Percentiles rank a stretch among this genome's conserved stretches.
Evolutionary conservation across 2,888 invertebrate genomes (phyloP).

Genomic region (Ligdia adustata): DNA sequence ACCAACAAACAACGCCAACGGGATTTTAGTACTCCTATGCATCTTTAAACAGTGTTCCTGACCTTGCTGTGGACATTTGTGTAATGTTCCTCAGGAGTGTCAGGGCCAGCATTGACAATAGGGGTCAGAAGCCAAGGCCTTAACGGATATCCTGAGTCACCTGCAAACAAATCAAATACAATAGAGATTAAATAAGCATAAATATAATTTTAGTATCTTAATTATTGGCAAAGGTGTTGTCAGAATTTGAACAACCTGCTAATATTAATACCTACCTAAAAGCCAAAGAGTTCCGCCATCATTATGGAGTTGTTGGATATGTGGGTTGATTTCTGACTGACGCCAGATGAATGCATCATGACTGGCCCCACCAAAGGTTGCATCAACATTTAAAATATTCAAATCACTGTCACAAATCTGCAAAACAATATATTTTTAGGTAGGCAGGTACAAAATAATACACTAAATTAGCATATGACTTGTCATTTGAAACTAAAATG

Average conservation of each 20-base stretch:
- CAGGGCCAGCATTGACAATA: slow-evolving; percentile 11
- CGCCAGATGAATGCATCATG: slow-evolving; percentile 15
- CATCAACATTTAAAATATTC: slow-evolving; percentile 15
- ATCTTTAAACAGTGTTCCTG: slow-evolving; percentile 17
- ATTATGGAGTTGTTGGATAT: slow-evolving; percentile 5
- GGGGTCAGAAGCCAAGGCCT: slow-evolving; percentile 25
- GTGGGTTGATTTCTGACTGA: slow-evolving; percentile 9
- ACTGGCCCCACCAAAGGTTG: slow-evolving; percentile 11
- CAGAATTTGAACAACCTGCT: not conserved
- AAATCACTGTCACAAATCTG: slow-evolving; percentile 11
- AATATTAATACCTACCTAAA: slow-evolving; percentile 6
- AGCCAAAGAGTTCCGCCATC: slow-evolving; percentile 10
- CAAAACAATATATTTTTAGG: slow-evolving; percentile 5
- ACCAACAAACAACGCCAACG: slow-evolving; percentile 31
- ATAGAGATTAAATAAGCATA: not conserved
- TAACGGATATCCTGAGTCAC: slow-evolving; percentile 25
- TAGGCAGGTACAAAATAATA: no score
- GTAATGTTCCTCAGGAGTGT: slow-evolving; percentile 12
- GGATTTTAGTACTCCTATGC: slow-evolving; percentile 25
- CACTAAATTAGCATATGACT: not conserved
- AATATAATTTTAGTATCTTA: not conserved
- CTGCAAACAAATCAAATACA: slow-evolving; percentile 10
- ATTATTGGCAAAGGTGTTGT: not conserved
- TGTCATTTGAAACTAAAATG: no score
- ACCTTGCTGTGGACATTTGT: slow-evolving; percentile 11